Percentiles rank a stretch among this genome's conserved stretches.
Conservation (phyloP, 1,140 invertebrate genomes). For the Catajapyx aquilonaris region DNA sequence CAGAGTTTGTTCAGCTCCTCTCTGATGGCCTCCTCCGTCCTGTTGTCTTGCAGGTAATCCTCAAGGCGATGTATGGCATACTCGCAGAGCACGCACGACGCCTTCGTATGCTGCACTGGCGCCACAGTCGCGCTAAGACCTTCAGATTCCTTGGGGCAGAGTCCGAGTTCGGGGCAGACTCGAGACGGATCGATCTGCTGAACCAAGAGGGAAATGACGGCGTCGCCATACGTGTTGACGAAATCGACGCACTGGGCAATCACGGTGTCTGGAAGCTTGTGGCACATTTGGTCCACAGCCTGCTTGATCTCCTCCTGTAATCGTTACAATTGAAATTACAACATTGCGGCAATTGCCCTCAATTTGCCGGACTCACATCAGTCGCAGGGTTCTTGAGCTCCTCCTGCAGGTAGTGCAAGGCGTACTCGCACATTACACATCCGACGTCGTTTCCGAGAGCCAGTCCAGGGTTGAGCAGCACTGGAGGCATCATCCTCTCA, state of each 20-base stretch:
- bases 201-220: constrained; percentile 49
- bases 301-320: constrained; percentile 36
- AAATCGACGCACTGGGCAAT: constrained; percentile 45
- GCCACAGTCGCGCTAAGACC: background rate
- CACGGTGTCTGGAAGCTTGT: constrained; percentile 38
- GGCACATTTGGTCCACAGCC: constrained; percentile 40
- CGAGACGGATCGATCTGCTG: constrained; percentile 57
- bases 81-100: constrained; percentile 50
- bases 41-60: constrained; percentile 39
- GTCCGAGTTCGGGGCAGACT: constrained; percentile 34
- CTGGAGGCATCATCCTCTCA: background rate
- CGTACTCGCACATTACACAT: constrained; percentile 62
- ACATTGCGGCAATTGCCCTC: background rate
- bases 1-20: constrained; percentile 49
- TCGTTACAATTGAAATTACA: background rate
- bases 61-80: constrained; percentile 38
- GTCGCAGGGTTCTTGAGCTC: constrained; percentile 39
- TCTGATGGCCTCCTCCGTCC: constrained; percentile 46
- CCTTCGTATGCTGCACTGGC: constrained; percentile 7
- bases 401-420: constrained; percentile 55
- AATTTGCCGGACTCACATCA: constrained; percentile 27
- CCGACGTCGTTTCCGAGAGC: constrained; percentile 25
- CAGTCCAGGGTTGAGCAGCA: no score
- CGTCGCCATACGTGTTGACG: constrained; percentile 49
- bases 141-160: constrained; percentile 25